Conservation (phyloP, 2,113 vertebrate species). For the Lycocorax pyrrhopterus region DNA sequence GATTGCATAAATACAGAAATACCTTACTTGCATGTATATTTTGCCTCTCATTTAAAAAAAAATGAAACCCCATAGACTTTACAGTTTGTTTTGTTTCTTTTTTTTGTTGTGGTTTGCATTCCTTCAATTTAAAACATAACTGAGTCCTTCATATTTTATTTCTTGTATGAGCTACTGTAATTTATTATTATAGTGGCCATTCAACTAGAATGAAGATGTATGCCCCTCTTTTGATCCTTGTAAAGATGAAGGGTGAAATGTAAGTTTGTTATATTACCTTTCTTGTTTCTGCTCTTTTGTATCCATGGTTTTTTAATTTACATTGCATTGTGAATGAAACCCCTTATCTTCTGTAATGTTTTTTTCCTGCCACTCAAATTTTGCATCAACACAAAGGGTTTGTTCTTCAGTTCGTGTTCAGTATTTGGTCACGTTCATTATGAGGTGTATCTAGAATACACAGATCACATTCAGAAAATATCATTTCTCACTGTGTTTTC, state of each 20-base stretch:
- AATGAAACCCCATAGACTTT: neutral
- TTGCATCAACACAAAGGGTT: conserved; percentile 57
- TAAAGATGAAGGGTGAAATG: conserved; percentile 23
- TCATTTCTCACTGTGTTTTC: conserved; percentile 4
- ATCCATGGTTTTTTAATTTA: conserved; percentile 62
- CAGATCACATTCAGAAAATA: conserved; percentile 46
- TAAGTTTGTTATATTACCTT: conserved; percentile 56
- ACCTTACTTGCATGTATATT: neutral
- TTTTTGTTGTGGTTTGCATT: neutral
- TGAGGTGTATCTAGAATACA: conserved; percentile 40
- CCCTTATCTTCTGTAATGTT: conserved; percentile 53
- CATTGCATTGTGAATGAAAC: conserved; percentile 53
- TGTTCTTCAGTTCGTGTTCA: conserved; percentile 54
- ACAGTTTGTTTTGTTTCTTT: neutral
- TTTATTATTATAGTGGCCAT: conserved; percentile 36
- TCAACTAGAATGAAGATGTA: conserved; percentile 49
- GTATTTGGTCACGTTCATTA: conserved; percentile 54
- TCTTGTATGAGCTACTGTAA: neutral
- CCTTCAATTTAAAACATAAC: neutral
- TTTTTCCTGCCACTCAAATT: conserved; percentile 58
- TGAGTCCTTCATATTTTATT: neutral
- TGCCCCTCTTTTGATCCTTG: conserved; percentile 44
- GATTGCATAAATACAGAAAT: neutral
- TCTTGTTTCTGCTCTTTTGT: conserved; percentile 57
- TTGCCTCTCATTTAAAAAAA: neutral